Base-by-base conservation (phyloP, 2,888 invertebrate genomes). In the Belgica antarctica region DNA sequence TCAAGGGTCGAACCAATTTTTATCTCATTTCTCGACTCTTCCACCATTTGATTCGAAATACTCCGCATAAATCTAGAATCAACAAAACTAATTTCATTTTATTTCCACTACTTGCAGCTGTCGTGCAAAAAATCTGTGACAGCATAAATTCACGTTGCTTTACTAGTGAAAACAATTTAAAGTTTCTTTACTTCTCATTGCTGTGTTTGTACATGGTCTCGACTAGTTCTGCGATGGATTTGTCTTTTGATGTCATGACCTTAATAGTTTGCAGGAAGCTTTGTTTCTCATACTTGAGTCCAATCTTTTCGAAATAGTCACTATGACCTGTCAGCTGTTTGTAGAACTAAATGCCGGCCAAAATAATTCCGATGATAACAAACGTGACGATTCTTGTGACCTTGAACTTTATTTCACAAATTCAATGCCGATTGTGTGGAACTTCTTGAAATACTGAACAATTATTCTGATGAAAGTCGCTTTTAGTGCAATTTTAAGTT, bases 161-260 rank as follows among this genome's bases (percentile, higher is more conserved):
- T n/a, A n/a, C n/a, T n/a, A n/a, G n/a, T n/a, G n/a, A n/a, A n/a
- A n/a, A n/a, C n/a, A n/a, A n/a, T n/a, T n/a, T n/a, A n/a, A n/a
- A 41, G n/a, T 41, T 66, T 62, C 34, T 41, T 41, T 41, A 70
- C 70, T 71, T 66, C 22, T 71, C 70, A 59, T 59, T 41, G 12
- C 28, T 22, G 34, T 25, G 22, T n/a, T 62, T 71, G 46, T 70
- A 71, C 70, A 62, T 62, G 27, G 66, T 70, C 28, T 62, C 46
- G 61, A 46, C n/a, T 25, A 19, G 2, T 17, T 70, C 70, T 1
- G 46, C 41, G 3, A 59, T 1, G 19, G 70, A 59, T 1, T 8
- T 12, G 22, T 17, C 1, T 1, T 47, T 24, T 12, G 5, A 34
- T 10, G 34, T 1, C 28, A 68, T n/a, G 36, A 10, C 12, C 41